Evolutionary conservation across 2,888 invertebrate species (phyloP).

Genomic region (Andrena chrysosceles): DNA sequence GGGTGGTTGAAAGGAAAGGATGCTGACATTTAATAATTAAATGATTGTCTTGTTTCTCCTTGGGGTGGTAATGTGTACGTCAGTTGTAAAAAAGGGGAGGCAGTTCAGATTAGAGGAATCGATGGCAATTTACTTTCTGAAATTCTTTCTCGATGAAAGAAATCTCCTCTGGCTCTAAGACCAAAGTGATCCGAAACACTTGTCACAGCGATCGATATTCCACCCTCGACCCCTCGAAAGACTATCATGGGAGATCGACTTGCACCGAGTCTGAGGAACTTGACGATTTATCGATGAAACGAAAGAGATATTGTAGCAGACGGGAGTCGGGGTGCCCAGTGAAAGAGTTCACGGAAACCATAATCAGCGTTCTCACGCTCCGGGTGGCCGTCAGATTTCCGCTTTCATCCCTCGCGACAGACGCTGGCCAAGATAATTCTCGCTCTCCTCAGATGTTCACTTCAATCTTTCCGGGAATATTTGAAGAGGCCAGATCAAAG

Average conservation of each 20-base stretch:
- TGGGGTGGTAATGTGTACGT: too few relatives aligned
- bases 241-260: background rate
- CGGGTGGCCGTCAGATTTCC: slow-evolving; percentile 36
- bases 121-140: background rate
- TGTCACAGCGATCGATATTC: background rate
- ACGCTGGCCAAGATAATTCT: slow-evolving; percentile 76
- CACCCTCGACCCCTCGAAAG: background rate
- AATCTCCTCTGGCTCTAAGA: background rate
- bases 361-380: slow-evolving; percentile 17
- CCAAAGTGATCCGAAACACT: background rate
- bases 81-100: too few relatives aligned
- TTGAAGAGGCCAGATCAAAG: slow-evolving; percentile 85
- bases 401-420: slow-evolving; percentile 43
- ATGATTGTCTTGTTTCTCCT: too few relatives aligned
- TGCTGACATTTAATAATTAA: background rate
- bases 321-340: background rate
- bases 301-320: background rate
- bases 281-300: background rate
- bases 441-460: slow-evolving; percentile 83
- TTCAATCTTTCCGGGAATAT: slow-evolving; percentile 84
- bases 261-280: background rate
- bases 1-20: background rate
- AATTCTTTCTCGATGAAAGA: background rate
- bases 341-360: slow-evolving; percentile 20
- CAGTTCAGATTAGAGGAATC: background rate